Conservation (phyloP, 2,797 vertebrate genomes). For the Coluber constrictor region DNA sequence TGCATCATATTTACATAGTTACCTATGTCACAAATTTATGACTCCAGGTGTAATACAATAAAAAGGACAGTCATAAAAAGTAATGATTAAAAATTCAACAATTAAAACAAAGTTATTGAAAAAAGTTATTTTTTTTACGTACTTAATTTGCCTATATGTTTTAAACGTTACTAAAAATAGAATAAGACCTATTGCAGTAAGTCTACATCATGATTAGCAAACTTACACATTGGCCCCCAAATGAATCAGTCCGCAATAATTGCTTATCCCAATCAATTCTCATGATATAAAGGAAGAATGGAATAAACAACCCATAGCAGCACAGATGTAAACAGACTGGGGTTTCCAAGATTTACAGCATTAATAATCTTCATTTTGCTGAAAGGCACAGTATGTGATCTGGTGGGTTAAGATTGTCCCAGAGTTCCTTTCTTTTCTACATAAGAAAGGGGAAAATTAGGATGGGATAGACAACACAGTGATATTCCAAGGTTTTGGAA, state of each 20-base stretch:
- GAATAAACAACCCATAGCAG: not conserved
- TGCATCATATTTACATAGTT: not conserved
- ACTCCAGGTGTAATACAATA: not conserved
- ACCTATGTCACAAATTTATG: not conserved
- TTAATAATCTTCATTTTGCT: not conserved
- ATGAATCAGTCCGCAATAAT: not conserved
- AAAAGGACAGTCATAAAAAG: not conserved
- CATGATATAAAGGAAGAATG: not conserved
- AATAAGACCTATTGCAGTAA: not conserved
- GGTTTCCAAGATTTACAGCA: not conserved
- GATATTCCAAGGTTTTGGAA: not conserved
- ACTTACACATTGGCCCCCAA: not conserved
- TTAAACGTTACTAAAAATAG: not conserved
- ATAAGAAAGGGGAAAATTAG: not conserved
- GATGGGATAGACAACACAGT: not conserved
- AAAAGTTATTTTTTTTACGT: not conserved
- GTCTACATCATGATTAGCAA: not conserved
- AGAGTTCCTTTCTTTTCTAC: not conserved
- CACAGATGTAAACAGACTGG: not conserved
- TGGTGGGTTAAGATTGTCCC: not conserved
- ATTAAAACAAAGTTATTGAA: not conserved
- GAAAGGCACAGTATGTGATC: not conserved
- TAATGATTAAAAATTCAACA: not conserved
- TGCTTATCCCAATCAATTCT: not conserved
- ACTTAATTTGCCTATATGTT: not conserved